Conservation (phyloP, 2,113 vertebrate genomes). For the Pungitius pungitius region DNA sequence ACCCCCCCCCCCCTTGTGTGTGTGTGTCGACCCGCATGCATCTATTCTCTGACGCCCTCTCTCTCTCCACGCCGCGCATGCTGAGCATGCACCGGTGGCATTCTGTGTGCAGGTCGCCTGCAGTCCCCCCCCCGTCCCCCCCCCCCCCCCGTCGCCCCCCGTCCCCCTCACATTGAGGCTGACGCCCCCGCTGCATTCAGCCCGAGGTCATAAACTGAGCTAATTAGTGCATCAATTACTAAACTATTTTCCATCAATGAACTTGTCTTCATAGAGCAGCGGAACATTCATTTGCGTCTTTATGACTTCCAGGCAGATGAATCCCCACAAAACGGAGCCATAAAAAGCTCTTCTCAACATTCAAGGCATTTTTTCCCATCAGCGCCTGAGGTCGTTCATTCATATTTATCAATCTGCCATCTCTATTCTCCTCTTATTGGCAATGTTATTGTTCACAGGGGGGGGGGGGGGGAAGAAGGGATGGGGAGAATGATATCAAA, state of each 20-base stretch:
- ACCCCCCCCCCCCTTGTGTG: neutral
- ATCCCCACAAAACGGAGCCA: neutral
- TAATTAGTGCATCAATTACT: constrained; percentile 37
- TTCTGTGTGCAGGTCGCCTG: constrained; percentile 19
- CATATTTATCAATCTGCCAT: neutral
- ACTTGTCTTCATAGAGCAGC: constrained; percentile 1
- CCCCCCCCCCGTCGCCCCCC: constrained; percentile 46
- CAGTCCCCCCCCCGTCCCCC: constrained; percentile 10
- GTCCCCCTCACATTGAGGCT: constrained; percentile 42
- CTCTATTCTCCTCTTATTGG: neutral
- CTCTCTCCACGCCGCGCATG: no score
- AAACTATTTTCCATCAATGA: constrained; percentile 10
- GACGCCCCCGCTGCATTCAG: no score
- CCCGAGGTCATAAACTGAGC: constrained; percentile 26
- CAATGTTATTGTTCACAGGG: constrained; percentile 2
- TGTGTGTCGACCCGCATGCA: neutral
- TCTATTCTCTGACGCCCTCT: constrained; percentile 10
- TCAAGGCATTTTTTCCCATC: neutral
- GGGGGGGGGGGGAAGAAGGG: no score
- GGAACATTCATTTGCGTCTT: neutral
- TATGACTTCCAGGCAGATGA: neutral
- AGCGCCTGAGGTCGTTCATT: neutral
- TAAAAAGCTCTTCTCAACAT: neutral
- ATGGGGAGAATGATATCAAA: constrained; percentile 15
- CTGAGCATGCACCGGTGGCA: no score